Percentiles rank a stretch among this genome's conserved stretches.
Evolutionary conservation across 2,113 vertebrate genomes (phyloP).

Genomic region (Pachypanchax playfairii): DNA sequence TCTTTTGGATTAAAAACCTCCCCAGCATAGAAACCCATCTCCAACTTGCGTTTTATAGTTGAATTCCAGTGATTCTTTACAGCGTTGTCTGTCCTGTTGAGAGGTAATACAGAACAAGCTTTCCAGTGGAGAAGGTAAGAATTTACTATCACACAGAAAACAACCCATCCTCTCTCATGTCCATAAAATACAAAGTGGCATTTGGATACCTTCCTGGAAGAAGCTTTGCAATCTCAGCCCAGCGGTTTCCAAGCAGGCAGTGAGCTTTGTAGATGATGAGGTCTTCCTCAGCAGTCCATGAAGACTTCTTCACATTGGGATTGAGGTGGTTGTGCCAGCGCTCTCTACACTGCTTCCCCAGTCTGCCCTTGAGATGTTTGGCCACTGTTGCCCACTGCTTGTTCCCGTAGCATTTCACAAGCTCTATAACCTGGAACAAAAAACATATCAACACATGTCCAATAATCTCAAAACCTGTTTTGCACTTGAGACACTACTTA

Average conservation of each 20-base stretch:
- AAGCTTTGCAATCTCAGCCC: constrained; percentile 97
- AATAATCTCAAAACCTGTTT: not conserved
- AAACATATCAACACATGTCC: not conserved
- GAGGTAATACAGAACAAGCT: not conserved
- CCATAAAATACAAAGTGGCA: not conserved
- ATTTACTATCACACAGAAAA: not conserved
- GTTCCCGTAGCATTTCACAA: constrained; percentile 94
- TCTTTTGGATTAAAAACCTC: constrained; percentile 83
- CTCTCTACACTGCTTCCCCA: constrained; percentile 97
- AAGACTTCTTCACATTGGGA: constrained; percentile 96
- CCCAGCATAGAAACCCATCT: constrained; percentile 86
- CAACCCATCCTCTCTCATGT: too few relatives aligned
- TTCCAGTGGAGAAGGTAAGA: not conserved
- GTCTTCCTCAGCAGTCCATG: constrained; percentile 96
- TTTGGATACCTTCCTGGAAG: constrained; percentile 89
- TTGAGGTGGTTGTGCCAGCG: constrained; percentile 99
- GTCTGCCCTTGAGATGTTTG: constrained; percentile 92
- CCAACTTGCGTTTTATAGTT: constrained; percentile 95
- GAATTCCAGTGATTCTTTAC: constrained; percentile 99
- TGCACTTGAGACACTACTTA: not conserved
- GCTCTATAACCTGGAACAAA: constrained; percentile 89
- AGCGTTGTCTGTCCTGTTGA: constrained; percentile 91
- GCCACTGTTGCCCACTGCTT: constrained; percentile 97
- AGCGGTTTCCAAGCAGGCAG: constrained; percentile 93
- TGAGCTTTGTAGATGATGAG: constrained; percentile 97